Evolutionary conservation across 2,113 vertebrate species (phyloP).

Genomic region (Sardina pilchardus): DNA sequence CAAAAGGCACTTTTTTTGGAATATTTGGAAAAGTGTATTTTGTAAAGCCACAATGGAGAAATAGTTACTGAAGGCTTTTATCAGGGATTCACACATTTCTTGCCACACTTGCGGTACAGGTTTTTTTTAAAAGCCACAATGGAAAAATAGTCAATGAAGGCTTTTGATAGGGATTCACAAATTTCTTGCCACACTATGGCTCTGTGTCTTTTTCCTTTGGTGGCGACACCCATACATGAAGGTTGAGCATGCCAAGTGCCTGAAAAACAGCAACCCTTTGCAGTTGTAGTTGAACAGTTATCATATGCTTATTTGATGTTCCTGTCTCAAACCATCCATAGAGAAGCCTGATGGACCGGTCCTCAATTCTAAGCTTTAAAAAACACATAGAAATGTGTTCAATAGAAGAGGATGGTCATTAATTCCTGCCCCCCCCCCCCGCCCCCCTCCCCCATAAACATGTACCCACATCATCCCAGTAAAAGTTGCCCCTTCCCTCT

Average conservation of each 20-base stretch:
- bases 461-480: not conserved
- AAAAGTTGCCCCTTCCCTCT: slow-evolving; percentile 51
- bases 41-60: no score
- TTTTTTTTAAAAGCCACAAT: not conserved
- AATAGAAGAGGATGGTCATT: not conserved
- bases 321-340: not conserved
- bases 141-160: not conserved
- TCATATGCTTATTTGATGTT: not conserved
- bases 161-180: not conserved
- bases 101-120: no score
- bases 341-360: not conserved
- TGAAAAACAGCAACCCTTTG: not conserved
- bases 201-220: not conserved
- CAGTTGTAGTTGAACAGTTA: not conserved
- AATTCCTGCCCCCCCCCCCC: no score
- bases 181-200: not conserved
- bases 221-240: not conserved
- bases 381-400: not conserved
- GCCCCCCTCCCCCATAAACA: not conserved
- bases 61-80: no score
- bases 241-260: not conserved
- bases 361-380: not conserved
- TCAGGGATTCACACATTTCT: no score
- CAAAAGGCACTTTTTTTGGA: not conserved
- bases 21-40: no score